phyloP scores from a whole-genome alignment of 2,888 invertebrate genomes.

The Geophilus truncorum region DNA sequence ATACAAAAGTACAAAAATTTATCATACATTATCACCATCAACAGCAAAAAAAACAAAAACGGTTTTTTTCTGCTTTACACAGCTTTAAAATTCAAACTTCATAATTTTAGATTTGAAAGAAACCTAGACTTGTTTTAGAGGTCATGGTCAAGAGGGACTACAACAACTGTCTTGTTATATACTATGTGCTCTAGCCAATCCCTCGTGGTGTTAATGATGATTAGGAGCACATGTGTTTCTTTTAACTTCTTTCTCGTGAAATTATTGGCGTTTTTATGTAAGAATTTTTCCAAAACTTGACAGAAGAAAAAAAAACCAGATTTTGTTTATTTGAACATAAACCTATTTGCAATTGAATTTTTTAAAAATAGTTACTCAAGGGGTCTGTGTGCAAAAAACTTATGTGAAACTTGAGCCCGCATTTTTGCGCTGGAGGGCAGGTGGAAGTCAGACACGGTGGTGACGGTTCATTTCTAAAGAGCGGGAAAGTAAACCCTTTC shows the following conservation, averaged over 20 bases:
- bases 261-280: too few relatives aligned
- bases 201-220: not conserved
- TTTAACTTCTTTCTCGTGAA: too few relatives aligned
- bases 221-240: not conserved
- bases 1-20: not conserved
- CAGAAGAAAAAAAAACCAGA: too few relatives aligned
- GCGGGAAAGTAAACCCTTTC: constrained; percentile 22
- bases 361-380: not conserved
- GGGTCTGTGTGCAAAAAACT: not conserved
- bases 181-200: not conserved
- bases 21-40: not conserved
- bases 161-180: not conserved
- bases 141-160: not conserved
- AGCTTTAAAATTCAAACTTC: not conserved
- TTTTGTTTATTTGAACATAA: too few relatives aligned
- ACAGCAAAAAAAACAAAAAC: too few relatives aligned
- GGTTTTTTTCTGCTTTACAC: not conserved
- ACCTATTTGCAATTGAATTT: not conserved
- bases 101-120: too few relatives aligned
- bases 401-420: constrained; percentile 7
- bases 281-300: too few relatives aligned
- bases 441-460: not conserved
- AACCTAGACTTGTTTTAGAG: not conserved
- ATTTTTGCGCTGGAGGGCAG: constrained; percentile 19
- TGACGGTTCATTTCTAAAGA: constrained; percentile 16